A percentile compares a stretch with the other conserved stretches of the same genome.
phyloP scores from a whole-genome alignment of 2,113 vertebrate species.

The Sterna hirundo region DNA sequence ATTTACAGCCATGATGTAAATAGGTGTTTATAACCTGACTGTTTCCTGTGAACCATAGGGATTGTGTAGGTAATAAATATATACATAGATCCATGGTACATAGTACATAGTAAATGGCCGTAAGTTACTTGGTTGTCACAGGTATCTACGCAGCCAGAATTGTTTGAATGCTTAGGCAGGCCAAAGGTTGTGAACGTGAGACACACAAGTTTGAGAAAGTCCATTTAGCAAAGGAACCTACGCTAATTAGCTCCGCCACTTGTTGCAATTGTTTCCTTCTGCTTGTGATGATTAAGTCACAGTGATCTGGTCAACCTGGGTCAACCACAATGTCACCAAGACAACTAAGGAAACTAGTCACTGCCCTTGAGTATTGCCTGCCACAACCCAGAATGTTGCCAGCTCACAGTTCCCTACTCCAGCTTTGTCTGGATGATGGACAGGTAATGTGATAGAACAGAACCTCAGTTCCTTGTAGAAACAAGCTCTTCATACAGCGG shows the following conservation, averaged over 20 bases:
- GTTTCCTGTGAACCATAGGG: not conserved
- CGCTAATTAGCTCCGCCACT: not conserved
- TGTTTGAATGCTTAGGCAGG: not conserved
- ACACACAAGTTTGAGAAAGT: not conserved
- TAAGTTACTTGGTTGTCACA: not conserved
- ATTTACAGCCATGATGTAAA: not conserved
- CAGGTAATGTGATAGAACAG: not conserved
- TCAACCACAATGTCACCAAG: not conserved
- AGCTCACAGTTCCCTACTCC: not conserved
- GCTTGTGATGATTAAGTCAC: not conserved
- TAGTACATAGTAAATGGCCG: not conserved
- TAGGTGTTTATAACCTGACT: not conserved
- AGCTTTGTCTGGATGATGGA: not conserved
- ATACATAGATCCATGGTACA: not conserved
- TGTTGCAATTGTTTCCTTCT: slow-evolving; percentile 37
- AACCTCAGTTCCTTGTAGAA: not conserved
- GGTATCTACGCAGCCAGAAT: not conserved
- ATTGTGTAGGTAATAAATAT: not conserved
- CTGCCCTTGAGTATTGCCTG: not conserved
- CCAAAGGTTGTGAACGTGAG: not conserved
- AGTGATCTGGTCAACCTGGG: not conserved
- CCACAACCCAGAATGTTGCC: not conserved
- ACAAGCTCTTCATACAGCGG: not conserved
- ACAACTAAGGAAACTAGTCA: not conserved
- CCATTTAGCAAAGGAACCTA: not conserved